These are phyloP conservation scores for Aldrovandia affinis DNA, from an alignment of 2,797 vertebrate genomes.

Conservation along the genomic window DNA sequence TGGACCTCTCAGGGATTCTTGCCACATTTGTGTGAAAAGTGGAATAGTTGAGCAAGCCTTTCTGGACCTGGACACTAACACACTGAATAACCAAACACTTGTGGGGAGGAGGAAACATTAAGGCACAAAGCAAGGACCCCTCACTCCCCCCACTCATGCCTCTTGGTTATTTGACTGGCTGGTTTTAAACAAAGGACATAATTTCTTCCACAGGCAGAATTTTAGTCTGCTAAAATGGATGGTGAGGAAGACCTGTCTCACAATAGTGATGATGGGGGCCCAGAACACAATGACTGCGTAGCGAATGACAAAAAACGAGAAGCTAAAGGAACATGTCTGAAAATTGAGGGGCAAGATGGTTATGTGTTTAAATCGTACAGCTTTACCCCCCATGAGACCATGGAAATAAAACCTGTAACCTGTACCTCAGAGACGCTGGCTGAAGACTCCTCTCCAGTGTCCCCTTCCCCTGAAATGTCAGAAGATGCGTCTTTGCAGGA, in stretches of 20 bases:
- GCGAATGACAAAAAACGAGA: conserved; percentile 71
- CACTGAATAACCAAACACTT: conserved; percentile 44
- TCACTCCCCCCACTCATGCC: conserved; percentile 65
- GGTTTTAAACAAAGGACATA: conserved; percentile 64
- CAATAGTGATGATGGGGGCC: conserved; percentile 62
- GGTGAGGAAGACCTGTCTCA: conserved; percentile 70
- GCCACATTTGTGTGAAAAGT: conserved; percentile 58
- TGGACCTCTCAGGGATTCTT: conserved; percentile 40
- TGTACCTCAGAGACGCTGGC: conserved; percentile 70
- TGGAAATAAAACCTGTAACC: conserved; percentile 55
- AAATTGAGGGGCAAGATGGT: conserved; percentile 79
- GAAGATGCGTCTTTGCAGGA: conserved; percentile 72
- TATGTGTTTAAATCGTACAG: conserved; percentile 82
- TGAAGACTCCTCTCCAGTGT: conserved; percentile 71
- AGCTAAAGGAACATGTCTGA: conserved; percentile 75
- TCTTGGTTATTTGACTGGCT: conserved; percentile 57
- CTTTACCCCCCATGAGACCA: conserved; percentile 64
- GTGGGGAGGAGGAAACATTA: conserved; percentile 52
- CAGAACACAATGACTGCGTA: conserved; percentile 59
- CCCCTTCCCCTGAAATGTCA: conserved; percentile 67
- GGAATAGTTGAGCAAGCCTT: conserved; percentile 62
- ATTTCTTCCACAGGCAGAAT: conserved; percentile 57
- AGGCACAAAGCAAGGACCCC: conserved; percentile 5
- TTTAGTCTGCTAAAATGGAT: conserved; percentile 73
- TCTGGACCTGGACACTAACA: conserved; percentile 55